phyloP scores from a whole-genome alignment of 1,140 invertebrate species.

The Tyrophagus putrescentiae region DNA sequence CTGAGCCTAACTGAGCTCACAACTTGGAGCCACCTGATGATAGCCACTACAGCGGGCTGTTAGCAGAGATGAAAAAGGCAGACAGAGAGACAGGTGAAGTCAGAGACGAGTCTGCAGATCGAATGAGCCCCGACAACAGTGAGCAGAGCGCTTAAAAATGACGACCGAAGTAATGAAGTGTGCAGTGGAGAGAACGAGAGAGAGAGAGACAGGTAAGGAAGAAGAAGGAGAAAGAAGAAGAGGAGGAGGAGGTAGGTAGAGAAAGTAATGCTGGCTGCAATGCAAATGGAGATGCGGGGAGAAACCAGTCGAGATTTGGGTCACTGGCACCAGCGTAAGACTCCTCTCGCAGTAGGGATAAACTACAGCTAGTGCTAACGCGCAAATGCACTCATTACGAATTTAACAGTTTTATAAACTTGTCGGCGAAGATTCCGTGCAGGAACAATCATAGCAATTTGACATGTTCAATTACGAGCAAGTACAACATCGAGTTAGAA shows the following conservation, averaged over 20 bases:
- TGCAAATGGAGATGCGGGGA: background rate
- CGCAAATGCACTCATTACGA: background rate
- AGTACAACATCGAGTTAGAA: too few relatives aligned
- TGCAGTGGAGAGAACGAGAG: background rate
- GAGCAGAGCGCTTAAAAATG: too few relatives aligned
- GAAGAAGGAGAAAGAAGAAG: background rate
- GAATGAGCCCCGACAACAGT: too few relatives aligned
- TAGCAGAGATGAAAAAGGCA: too few relatives aligned
- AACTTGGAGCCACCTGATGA: too few relatives aligned
- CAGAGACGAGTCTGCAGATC: too few relatives aligned
- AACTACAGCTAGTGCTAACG: background rate
- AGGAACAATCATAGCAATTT: background rate
- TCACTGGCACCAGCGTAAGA: background rate
- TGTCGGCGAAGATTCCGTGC: background rate
- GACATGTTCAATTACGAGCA: too few relatives aligned
- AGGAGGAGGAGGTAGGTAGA: background rate
- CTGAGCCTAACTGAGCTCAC: too few relatives aligned
- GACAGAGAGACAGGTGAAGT: too few relatives aligned
- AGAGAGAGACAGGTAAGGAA: background rate
- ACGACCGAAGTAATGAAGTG: background rate
- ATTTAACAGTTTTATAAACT: background rate
- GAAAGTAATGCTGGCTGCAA: constrained; percentile 7
- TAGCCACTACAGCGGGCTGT: too few relatives aligned
- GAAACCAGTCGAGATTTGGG: constrained; percentile 9
- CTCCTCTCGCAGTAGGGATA: too few relatives aligned